Conservation (phyloP, 2,888 invertebrate species). For the Shargacucullia verbasci region DNA sequence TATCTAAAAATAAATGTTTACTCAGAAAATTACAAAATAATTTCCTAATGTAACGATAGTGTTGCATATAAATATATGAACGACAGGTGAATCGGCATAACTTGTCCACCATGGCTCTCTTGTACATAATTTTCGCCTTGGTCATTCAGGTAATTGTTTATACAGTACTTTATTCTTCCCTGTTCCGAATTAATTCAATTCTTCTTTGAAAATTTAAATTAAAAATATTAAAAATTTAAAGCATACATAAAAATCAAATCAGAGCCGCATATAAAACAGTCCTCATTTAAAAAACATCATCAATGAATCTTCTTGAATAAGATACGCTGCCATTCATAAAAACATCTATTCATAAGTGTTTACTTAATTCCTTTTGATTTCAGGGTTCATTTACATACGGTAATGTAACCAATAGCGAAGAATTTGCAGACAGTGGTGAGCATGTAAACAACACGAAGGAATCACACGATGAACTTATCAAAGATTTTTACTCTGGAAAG, state of each 20-base stretch:
- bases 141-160: constrained; percentile 75
- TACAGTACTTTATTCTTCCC: constrained; percentile 11
- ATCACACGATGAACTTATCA: constrained; percentile 53
- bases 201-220: constrained; percentile 9
- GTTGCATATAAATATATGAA: constrained; percentile 68
- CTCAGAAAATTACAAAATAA: constrained; percentile 57
- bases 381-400: constrained; percentile 71
- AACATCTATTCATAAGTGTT: not conserved
- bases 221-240: too few relatives aligned
- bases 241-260: not conserved
- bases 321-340: not conserved
- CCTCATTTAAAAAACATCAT: too few relatives aligned
- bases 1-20: constrained; percentile 58
- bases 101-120: constrained; percentile 72
- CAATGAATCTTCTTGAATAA: not conserved
- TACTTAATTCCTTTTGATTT: constrained; percentile 42
- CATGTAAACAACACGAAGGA: constrained; percentile 53
- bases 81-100: constrained; percentile 50
- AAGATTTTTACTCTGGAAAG: constrained; percentile 61
- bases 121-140: constrained; percentile 74
- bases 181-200: not conserved
- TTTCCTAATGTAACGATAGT: constrained; percentile 73
- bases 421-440: constrained; percentile 54
- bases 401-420: constrained; percentile 55
- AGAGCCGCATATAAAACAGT: not conserved